Conservation (phyloP, 2,888 invertebrate species). For the Stenotaenia linearis region DNA sequence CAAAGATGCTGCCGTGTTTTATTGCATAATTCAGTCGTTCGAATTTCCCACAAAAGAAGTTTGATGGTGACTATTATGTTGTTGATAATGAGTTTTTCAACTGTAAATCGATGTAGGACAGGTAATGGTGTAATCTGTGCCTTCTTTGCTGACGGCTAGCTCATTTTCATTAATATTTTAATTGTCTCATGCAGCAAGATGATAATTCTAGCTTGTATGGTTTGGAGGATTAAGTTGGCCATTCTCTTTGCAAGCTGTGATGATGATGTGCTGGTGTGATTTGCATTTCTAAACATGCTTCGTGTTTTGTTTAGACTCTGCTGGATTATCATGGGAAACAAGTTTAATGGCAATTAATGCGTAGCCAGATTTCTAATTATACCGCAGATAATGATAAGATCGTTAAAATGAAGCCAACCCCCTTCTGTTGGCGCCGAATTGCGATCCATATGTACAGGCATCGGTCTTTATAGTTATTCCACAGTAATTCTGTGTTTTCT, state of each 20-base stretch:
- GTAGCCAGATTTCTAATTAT: conserved; percentile 12
- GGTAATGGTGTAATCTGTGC: not conserved
- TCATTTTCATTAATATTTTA: not conserved
- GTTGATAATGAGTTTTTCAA: not conserved
- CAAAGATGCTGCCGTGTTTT: too few species aligned
- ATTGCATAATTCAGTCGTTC: too few species aligned
- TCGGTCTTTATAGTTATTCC: not conserved
- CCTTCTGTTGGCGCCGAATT: not conserved
- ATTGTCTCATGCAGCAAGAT: not conserved
- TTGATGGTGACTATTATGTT: too few species aligned
- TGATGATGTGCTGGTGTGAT: not conserved
- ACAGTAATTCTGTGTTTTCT: not conserved
- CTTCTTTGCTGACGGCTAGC: not conserved
- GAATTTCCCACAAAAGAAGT: too few species aligned
- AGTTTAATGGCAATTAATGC: conserved; percentile 15
- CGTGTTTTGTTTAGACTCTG: not conserved
- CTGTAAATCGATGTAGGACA: not conserved
- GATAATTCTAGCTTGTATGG: not conserved
- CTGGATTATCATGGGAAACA: not conserved
- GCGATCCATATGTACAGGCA: not conserved
- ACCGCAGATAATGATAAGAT: not conserved
- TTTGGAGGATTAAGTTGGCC: not conserved
- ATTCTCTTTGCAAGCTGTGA: conserved; percentile 15
- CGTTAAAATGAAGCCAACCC: not conserved
- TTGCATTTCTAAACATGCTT: conserved; percentile 19